Evolutionary conservation across 2,797 vertebrate species (phyloP).

Genomic region (Moxostoma hubbsi): DNA sequence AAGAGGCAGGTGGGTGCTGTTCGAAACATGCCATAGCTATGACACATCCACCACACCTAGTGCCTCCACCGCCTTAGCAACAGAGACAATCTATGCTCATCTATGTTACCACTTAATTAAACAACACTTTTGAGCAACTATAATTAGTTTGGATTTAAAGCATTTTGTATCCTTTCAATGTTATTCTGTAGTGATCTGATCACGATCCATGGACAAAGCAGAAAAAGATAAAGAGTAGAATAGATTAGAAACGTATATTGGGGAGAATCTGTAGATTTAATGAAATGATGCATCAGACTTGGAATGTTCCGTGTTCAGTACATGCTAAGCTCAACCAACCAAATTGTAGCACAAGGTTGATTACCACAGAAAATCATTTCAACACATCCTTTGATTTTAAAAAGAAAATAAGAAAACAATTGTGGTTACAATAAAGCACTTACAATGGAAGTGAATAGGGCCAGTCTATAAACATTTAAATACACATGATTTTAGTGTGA

Average conservation of each 20-base stretch:
- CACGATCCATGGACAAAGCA: neutral
- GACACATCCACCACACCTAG: slow-evolving; percentile 70
- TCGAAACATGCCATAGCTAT: slow-evolving; percentile 55
- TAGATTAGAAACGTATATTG: neutral
- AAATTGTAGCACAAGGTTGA: too few relatives aligned
- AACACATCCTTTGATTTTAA: too few relatives aligned
- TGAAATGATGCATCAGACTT: too few relatives aligned
- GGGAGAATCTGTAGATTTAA: too few relatives aligned
- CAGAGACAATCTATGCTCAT: slow-evolving; percentile 41
- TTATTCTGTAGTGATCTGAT: neutral
- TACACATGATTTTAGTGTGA: too few relatives aligned
- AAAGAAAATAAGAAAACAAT: too few relatives aligned
- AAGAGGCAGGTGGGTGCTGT: slow-evolving; percentile 60
- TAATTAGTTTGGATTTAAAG: slow-evolving; percentile 16
- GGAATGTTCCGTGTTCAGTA: too few relatives aligned
- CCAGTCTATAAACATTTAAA: too few relatives aligned
- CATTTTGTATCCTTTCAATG: neutral
- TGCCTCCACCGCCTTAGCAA: slow-evolving; percentile 47
- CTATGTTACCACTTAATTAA: slow-evolving; percentile 64
- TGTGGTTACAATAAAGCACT: too few relatives aligned
- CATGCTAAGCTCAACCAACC: too few relatives aligned
- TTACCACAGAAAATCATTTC: too few relatives aligned
- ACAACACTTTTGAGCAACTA: slow-evolving; percentile 53
- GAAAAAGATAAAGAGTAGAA: neutral
- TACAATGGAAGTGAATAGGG: too few relatives aligned